A percentile compares a stretch with the other conserved stretches of the same genome.
Evolutionary conservation across 2,797 vertebrate genomes (phyloP).

Genomic region (Taenioides sp.): DNA sequence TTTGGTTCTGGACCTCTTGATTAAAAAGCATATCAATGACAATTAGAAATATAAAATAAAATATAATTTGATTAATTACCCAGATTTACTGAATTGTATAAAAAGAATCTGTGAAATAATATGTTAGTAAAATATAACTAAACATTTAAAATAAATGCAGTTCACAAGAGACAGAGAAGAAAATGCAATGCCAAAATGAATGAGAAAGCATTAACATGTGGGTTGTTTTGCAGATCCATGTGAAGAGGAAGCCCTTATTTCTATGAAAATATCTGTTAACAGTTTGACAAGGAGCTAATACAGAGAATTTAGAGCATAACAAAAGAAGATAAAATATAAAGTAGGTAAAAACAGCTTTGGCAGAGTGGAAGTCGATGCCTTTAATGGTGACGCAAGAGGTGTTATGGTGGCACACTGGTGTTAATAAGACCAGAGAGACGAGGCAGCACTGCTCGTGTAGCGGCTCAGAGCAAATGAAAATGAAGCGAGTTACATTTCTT

Average conservation of each 20-base stretch:
- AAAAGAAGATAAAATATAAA: not conserved
- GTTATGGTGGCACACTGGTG: not conserved
- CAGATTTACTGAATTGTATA: too few relatives aligned
- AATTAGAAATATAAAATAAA: too few relatives aligned
- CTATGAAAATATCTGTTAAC: not conserved
- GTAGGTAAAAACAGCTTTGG: conserved; percentile 3
- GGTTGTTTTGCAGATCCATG: not conserved
- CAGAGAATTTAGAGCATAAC: not conserved
- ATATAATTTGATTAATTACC: too few relatives aligned
- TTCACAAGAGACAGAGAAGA: not conserved
- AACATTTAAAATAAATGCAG: not conserved
- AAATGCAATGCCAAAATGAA: too few relatives aligned
- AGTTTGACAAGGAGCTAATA: not conserved
- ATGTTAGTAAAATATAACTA: not conserved
- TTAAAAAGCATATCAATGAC: too few relatives aligned
- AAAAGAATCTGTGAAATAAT: too few relatives aligned
- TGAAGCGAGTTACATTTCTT: conserved; percentile 35
- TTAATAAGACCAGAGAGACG: conserved; percentile 19
- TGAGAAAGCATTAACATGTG: not conserved
- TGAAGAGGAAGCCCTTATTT: not conserved
- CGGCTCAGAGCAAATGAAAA: conserved; percentile 45
- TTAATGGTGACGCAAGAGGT: not conserved
- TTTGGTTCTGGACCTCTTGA: too few relatives aligned
- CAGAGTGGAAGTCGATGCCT: not conserved
- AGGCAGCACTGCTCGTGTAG: conserved; percentile 14